phyloP scores from a whole-genome alignment of 2,113 vertebrate genomes.

The Oreocharis arfaki region DNA sequence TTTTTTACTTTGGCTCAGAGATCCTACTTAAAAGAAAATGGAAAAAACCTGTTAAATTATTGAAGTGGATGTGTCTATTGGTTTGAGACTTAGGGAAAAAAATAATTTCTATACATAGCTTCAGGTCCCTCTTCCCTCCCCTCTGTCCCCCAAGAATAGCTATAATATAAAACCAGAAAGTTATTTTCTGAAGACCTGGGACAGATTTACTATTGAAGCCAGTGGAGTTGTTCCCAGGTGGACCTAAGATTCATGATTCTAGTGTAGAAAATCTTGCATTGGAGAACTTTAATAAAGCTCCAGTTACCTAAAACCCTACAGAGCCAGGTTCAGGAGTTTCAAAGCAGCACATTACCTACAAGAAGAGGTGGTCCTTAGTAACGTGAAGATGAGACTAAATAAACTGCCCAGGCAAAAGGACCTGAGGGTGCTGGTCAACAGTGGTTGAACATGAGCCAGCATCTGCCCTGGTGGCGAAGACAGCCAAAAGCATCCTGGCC shows the following conservation, averaged over 20 bases:
- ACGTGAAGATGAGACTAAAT: background rate
- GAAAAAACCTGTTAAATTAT: background rate
- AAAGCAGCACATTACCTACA: background rate
- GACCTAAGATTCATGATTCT: background rate
- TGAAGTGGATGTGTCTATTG: background rate
- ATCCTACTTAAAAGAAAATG: background rate
- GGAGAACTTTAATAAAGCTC: background rate
- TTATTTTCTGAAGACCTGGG: background rate
- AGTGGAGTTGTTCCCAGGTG: background rate
- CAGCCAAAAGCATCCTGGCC: fast-evolving
- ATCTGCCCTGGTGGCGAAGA: background rate
- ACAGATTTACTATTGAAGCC: background rate
- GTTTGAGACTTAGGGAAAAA: background rate
- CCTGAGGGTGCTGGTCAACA: too few species aligned
- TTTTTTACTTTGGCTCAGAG: background rate
- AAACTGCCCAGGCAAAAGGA: background rate
- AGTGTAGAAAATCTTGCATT: background rate
- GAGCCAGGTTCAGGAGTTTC: background rate
- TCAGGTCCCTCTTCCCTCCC: background rate
- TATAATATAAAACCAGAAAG: background rate
- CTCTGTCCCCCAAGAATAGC: background rate
- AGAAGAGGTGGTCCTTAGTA: background rate
- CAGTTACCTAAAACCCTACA: background rate
- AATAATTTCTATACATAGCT: background rate
- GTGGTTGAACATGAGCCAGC: too few species aligned